Conservation (phyloP, 2,113 vertebrate species). For the Cyprinodon tularosa region DNA sequence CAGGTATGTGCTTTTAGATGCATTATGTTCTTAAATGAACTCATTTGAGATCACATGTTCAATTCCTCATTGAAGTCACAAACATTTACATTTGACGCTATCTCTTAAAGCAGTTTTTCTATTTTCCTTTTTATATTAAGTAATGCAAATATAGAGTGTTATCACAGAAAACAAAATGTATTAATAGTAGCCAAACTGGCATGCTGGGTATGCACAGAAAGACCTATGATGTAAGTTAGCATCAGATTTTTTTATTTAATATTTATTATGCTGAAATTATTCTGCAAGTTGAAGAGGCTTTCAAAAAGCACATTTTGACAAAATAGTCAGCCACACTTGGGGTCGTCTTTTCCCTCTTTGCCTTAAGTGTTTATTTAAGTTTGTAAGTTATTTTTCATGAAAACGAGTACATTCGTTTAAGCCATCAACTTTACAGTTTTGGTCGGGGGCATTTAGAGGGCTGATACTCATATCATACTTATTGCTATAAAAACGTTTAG, state of each 20-base stretch:
- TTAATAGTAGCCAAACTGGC: background rate
- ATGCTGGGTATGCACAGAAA: too few species aligned
- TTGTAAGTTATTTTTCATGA: too few species aligned
- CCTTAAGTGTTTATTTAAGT: too few species aligned
- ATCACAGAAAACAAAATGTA: background rate
- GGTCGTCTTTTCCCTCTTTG: too few species aligned
- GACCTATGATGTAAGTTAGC: too few species aligned
- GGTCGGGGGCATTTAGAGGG: background rate
- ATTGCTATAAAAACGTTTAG: background rate
- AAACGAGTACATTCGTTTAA: too few species aligned
- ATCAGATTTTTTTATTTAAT: too few species aligned
- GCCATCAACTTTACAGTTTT: too few species aligned
- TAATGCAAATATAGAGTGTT: background rate
- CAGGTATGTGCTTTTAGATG: conserved; percentile 31
- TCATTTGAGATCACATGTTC: background rate
- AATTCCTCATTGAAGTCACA: background rate
- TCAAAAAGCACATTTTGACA: too few species aligned
- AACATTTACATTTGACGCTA: background rate
- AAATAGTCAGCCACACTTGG: too few species aligned
- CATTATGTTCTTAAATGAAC: background rate
- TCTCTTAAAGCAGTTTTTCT: background rate
- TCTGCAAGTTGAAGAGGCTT: too few species aligned
- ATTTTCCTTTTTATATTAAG: background rate
- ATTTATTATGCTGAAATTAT: too few species aligned
- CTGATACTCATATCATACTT: background rate